Percentiles rank a stretch among this genome's conserved stretches.
These are phyloP conservation scores for Ennomos quercinarius DNA, from an alignment of 2,888 invertebrate species.

Conservation along the genomic window DNA sequence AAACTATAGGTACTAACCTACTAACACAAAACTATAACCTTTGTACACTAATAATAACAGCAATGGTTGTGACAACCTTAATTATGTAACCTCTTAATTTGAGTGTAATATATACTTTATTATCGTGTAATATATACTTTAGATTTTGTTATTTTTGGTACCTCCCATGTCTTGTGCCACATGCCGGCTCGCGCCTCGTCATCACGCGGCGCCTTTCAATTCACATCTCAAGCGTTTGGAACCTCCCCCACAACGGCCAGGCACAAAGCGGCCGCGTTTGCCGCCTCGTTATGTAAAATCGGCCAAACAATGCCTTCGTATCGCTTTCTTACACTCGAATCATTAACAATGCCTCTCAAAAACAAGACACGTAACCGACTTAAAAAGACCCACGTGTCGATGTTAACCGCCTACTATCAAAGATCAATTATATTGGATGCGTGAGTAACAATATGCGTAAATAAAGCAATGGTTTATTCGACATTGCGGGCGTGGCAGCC, in stretches of 20 bases:
- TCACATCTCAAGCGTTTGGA: slow-evolving; percentile 76
- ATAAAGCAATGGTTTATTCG: slow-evolving; percentile 42
- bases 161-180: slow-evolving; percentile 45
- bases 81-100: no score
- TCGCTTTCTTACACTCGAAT: slow-evolving; percentile 81
- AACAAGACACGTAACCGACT: slow-evolving; percentile 47
- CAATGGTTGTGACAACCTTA: no score
- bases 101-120: no score
- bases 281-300: slow-evolving; percentile 83
- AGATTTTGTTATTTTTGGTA: no score
- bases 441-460: slow-evolving; percentile 46
- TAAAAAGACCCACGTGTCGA: slow-evolving; percentile 25
- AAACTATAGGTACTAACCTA: no score
- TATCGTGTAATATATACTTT: no score
- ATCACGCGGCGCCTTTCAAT: slow-evolving; percentile 83
- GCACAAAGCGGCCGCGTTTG: slow-evolving; percentile 74
- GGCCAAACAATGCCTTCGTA: slow-evolving; percentile 77
- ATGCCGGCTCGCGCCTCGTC: slow-evolving; percentile 71
- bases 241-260: slow-evolving; percentile 74
- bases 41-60: no score
- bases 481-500: slow-evolving; percentile 44
- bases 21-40: no score
- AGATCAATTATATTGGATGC: slow-evolving; percentile 34
- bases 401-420: slow-evolving; percentile 1
- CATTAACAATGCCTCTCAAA: slow-evolving; percentile 75